Evolutionary conservation across 2,797 vertebrate genomes (phyloP), one percentile per base, ranked within the genome.

Genomic region (Myripristis murdjan): DNA sequence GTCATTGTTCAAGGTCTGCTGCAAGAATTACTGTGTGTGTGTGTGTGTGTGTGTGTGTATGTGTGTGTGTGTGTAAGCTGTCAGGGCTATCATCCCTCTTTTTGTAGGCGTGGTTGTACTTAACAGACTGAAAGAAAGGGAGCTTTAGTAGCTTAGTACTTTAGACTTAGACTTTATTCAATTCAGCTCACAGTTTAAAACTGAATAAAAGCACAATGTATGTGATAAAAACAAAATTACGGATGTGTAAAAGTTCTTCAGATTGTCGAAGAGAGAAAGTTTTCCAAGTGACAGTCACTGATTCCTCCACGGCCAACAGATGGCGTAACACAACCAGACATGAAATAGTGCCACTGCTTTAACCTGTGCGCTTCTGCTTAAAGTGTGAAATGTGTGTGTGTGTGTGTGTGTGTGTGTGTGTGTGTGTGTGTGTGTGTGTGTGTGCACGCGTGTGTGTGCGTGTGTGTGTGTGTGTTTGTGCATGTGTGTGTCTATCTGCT

Each of bases 321-420:
- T 89, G 92, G 92, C 81, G 90, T 75, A 73, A 92, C 67, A 81
- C 16, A 77, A 79, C 85, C 80, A 90, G 58, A 6, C 46, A 80
- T 83, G 28, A 61, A 48, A 6, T 12, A 16, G 39, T 3, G 43
- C 37, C 0, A 8, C 4, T 5, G 11, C 58, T 31, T 41, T 22
- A 26, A 67, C 14, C 31, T 9, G 4, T 62, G 26, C 22, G 37
- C 51, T 23, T 60, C 11, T 43, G 20, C 18, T n/a, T n/a, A n/a
- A n/a, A n/a, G n/a, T n/a, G n/a, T 20, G 23, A 1, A 5, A 55
- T 2, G 41, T 41, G 23, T 26, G 26, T 31, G 22, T 35, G 28
- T 69, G 33, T 11, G 33, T 51, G 43, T 47, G 58, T 63, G 47
- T 26, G 7, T 23, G 28, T 62, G 33, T 54, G 48, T 53, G 14